Evolutionary conservation across 2,888 invertebrate genomes (phyloP).

Genomic region (Dryomyza anilis): DNA sequence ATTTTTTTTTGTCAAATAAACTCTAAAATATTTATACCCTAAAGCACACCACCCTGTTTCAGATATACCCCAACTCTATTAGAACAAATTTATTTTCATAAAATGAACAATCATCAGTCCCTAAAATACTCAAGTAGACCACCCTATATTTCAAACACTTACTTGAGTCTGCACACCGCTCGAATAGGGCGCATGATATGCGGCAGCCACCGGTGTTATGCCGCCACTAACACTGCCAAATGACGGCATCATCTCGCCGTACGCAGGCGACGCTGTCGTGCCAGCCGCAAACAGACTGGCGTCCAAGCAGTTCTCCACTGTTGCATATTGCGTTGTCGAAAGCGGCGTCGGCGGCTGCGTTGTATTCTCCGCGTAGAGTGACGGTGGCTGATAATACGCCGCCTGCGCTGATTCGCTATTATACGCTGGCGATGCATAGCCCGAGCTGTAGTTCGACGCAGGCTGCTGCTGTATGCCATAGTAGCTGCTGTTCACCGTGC

Average conservation of each 20-base stretch:
- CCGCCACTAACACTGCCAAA: constrained; percentile 31
- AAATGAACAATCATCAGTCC: too few relatives aligned
- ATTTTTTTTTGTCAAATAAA: too few relatives aligned
- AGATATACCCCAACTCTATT: too few relatives aligned
- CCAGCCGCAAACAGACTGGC: constrained; percentile 44
- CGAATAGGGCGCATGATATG: constrained; percentile 42
- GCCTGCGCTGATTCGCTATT: constrained; percentile 33
- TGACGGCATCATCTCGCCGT: constrained; percentile 51
- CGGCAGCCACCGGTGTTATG: constrained; percentile 20
- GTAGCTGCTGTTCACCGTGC: constrained; percentile 38
- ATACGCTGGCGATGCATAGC: constrained; percentile 55
- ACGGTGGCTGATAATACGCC: neutral
- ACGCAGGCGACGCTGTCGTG: constrained; percentile 45
- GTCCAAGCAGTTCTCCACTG: constrained; percentile 50
- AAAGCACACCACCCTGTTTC: too few relatives aligned
- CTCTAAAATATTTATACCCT: too few relatives aligned
- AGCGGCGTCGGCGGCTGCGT: constrained; percentile 23
- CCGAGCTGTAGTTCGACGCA: constrained; percentile 55
- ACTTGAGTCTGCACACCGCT: constrained; percentile 37
- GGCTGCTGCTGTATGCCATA: constrained; percentile 51
- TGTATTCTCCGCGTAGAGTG: constrained; percentile 8
- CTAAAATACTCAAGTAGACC: too few relatives aligned
- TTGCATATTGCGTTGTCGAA: too few relatives aligned
- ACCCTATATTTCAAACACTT: too few relatives aligned
- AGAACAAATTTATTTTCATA: too few relatives aligned